Evolutionary conservation across 1,140 invertebrate genomes (phyloP).

Genomic region (Lithobius niger): DNA sequence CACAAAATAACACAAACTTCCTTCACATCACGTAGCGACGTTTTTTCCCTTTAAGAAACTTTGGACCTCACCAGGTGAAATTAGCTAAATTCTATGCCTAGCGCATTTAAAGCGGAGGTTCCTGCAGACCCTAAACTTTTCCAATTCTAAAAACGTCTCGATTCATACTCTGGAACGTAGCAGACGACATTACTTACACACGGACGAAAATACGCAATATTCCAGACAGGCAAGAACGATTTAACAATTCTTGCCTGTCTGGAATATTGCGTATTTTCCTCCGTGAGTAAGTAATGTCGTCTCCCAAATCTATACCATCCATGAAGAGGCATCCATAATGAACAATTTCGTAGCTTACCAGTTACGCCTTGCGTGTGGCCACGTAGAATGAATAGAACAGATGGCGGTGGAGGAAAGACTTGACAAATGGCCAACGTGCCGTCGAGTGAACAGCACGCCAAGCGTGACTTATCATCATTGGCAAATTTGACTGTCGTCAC

Average conservation of each 20-base stretch:
- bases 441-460: constrained; percentile 69
- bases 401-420: constrained; percentile 48
- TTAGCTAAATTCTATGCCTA: too few species aligned
- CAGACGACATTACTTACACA: background rate
- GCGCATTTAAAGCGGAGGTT: too few species aligned
- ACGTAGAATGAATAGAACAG: constrained; percentile 53
- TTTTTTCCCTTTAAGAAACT: too few species aligned
- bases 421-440: constrained; percentile 68
- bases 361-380: constrained; percentile 62
- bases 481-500: constrained; percentile 77
- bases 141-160: too few species aligned
- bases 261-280: background rate
- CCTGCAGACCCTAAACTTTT: too few species aligned
- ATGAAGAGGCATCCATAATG: background rate
- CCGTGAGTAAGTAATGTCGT: background rate
- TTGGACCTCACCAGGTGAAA: too few species aligned
- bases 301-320: background rate
- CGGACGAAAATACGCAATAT: background rate
- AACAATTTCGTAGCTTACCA: constrained; percentile 34
- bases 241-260: background rate
- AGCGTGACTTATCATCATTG: constrained; percentile 63
- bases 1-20: too few species aligned
- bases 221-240: background rate
- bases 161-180: background rate
- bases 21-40: too few species aligned